Evolutionary conservation across 2,888 invertebrate genomes (phyloP), one percentile per base, ranked within the genome.

Genomic region (Scelioninae gen. 2): DNA sequence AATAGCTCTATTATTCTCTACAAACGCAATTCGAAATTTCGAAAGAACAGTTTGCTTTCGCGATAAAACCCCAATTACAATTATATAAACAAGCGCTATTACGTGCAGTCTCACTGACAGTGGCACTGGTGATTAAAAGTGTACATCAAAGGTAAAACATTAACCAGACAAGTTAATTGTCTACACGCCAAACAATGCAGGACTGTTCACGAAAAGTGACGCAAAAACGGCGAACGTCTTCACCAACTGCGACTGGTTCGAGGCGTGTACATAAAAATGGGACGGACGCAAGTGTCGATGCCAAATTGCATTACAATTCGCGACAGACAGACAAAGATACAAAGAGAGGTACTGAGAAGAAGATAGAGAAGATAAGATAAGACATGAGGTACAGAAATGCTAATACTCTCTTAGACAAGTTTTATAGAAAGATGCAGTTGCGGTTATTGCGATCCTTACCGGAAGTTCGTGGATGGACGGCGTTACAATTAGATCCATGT

Each of bases 401-500:
- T 48, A 48, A 37, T 55, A 37, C 41, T 18, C 31, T 64, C 16
- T 25, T 37, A 46, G 25, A 46, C 13, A 46, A 46, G 19, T n/a
- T 46, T 9, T 35, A 25, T 16, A 60, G 33, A 55, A 18, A 45
- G 64, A 55, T 57, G 37, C 53, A 45, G 19, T 39, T 65, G 13
- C 11, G 15, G n/a, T 46, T 37, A 15, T 53, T 46, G 35, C 35
- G 35, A 57, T 16, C 82, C 85, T 85, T 80, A 86, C 86, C 83
- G 84, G 84, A 78, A 84, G 82, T 77, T 85, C 85, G 76, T 85
- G 85, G 58, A 85, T 79, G 53, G 84, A 85, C 22, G 85, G 84
- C 13, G 85, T 83, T 19, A 85, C 84, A 76, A 84, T 81, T 41
- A 85, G 78, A 68, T 85, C 85, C 76, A 85, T 85, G 63, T 85